Evolutionary conservation across 1,140 invertebrate species (phyloP).

Genomic region (Lucilia sericata): DNA sequence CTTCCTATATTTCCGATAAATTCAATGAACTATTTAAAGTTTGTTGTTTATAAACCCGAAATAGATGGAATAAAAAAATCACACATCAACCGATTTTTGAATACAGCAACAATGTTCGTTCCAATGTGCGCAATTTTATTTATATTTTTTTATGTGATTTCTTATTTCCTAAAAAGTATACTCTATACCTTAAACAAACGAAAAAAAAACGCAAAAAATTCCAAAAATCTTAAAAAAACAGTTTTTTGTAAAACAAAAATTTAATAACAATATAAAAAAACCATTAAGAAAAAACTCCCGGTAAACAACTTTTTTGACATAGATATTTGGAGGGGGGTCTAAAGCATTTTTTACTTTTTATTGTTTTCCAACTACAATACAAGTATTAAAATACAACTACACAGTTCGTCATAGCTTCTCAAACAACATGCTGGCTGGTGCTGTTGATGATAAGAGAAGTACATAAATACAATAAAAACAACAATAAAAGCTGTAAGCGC

Average conservation of each 20-base stretch:
- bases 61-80: not conserved
- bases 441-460: too few relatives aligned
- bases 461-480: conserved; percentile 31
- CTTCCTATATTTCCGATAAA: not conserved
- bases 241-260: not conserved
- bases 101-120: not conserved
- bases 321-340: not conserved
- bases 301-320: conserved; percentile 5
- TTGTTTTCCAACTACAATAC: too few relatives aligned
- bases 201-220: not conserved
- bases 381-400: not conserved
- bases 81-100: too few relatives aligned
- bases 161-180: too few relatives aligned
- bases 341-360: too few relatives aligned
- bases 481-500: conserved; percentile 32
- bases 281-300: not conserved
- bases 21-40: not conserved
- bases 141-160: too few relatives aligned
- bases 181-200: not conserved
- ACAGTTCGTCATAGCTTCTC: not conserved
- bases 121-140: not conserved
- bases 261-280: not conserved
- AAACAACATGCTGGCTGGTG: not conserved
- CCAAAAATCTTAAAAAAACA: not conserved
- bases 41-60: not conserved